These are phyloP conservation scores for Charadrius vociferus DNA, from an alignment of 2,113 vertebrate species.

Conservation along the genomic window DNA sequence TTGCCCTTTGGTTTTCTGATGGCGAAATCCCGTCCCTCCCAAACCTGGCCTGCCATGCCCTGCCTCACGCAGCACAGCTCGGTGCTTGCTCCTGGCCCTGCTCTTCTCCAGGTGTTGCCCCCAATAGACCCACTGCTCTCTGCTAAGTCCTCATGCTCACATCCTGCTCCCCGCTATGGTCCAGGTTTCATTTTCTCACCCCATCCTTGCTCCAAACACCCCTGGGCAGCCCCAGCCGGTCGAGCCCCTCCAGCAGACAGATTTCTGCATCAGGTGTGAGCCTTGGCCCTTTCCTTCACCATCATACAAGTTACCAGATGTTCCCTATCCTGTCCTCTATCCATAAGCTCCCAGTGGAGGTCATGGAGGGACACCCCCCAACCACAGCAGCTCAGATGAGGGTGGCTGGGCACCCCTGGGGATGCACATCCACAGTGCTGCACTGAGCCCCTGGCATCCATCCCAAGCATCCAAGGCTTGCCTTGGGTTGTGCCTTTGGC, in stretches of 20 bases:
- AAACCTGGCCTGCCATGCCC: background rate
- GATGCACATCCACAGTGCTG: background rate
- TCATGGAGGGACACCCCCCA: background rate
- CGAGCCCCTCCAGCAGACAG: background rate
- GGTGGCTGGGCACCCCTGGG: background rate
- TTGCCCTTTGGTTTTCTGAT: background rate
- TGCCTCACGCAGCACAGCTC: background rate
- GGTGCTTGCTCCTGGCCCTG: background rate
- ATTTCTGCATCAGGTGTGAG: background rate
- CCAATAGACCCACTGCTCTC: background rate
- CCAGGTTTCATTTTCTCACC: background rate
- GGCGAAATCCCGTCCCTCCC: background rate
- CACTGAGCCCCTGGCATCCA: background rate
- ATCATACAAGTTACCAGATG: background rate
- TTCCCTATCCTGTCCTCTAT: background rate
- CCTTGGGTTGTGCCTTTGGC: background rate
- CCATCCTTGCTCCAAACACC: background rate
- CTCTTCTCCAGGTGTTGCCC: background rate
- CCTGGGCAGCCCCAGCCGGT: background rate
- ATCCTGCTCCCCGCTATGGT: background rate
- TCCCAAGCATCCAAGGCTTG: background rate
- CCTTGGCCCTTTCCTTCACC: background rate
- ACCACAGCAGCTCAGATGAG: no score
- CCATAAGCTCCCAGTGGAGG: background rate
- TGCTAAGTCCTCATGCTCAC: background rate